These are phyloP conservation scores for Dendroctonus valens DNA, from an alignment of 1,140 invertebrate species.

Conservation along the genomic window DNA sequence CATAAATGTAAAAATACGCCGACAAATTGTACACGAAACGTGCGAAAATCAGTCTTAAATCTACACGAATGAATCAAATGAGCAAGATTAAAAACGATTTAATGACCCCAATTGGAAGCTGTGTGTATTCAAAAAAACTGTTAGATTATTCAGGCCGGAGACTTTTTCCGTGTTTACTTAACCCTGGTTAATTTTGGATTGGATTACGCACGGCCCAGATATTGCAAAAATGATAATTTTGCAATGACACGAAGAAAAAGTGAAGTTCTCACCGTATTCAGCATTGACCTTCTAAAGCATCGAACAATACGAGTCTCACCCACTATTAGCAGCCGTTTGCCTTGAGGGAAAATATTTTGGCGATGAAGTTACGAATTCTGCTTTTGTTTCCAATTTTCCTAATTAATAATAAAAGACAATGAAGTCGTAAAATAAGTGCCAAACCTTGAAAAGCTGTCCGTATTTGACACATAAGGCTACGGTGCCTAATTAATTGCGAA, in stretches of 20 bases:
- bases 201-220: background rate
- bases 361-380: slow-evolving; percentile 6
- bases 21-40: too few species aligned
- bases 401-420: slow-evolving; percentile 17
- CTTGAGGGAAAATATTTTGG: slow-evolving; percentile 4
- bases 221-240: background rate
- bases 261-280: background rate
- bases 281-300: slow-evolving; percentile 4
- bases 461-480: slow-evolving; percentile 20
- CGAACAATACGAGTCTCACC: background rate
- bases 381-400: slow-evolving; percentile 17
- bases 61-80: too few species aligned
- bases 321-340: slow-evolving; percentile 2
- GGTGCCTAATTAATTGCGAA: slow-evolving; percentile 16
- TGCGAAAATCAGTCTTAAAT: too few species aligned
- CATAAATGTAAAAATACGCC: too few species aligned
- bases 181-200: background rate
- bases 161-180: slow-evolving; percentile 2
- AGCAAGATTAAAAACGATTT: too few species aligned
- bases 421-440: slow-evolving; percentile 2
- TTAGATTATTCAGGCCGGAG: background rate
- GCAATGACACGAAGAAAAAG: background rate
- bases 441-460: slow-evolving; percentile 18
- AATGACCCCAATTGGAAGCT: too few species aligned
- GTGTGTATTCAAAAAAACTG: too few species aligned